Percentiles rank a stretch among this genome's conserved stretches.
Conservation (phyloP, 2,888 invertebrate species). For the Strigamia crassipes region DNA sequence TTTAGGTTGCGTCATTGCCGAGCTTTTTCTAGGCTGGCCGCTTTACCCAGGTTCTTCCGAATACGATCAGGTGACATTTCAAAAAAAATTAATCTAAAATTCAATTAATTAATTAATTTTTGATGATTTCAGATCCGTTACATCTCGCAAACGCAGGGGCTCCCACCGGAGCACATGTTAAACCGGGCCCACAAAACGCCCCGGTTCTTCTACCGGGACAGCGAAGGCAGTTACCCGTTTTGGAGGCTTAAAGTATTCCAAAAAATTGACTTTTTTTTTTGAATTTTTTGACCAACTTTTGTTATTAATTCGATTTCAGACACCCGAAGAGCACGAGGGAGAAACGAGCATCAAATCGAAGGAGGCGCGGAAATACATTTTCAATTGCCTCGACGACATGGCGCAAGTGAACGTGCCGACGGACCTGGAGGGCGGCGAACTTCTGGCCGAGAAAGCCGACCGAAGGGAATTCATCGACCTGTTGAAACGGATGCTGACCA, state of each 20-base stretch:
- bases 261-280: no score
- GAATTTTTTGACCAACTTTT: not conserved
- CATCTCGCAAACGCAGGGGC: constrained; percentile 94
- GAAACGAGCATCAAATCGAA: constrained; percentile 98
- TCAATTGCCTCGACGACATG: constrained; percentile 98
- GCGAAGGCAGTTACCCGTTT: constrained; percentile 66
- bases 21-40: constrained; percentile 98
- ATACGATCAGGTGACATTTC: constrained; percentile 73
- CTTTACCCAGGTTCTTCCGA: constrained; percentile 98
- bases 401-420: constrained; percentile 87
- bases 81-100: not conserved
- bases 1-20: constrained; percentile 98
- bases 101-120: not conserved
- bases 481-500: constrained; percentile 95
- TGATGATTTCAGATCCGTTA: constrained; percentile 77
- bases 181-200: constrained; percentile 96
- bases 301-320: constrained; percentile 68
- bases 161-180: constrained; percentile 97
- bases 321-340: constrained; percentile 96
- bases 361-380: constrained; percentile 98
- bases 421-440: constrained; percentile 95
- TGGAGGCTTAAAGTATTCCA: constrained; percentile 33
- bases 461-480: constrained; percentile 96
- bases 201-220: constrained; percentile 96
- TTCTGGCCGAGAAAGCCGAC: constrained; percentile 96